Evolutionary conservation across 2,888 invertebrate species (phyloP), one percentile per base, ranked within the genome.

Genomic region (Idaea aversata): DNA sequence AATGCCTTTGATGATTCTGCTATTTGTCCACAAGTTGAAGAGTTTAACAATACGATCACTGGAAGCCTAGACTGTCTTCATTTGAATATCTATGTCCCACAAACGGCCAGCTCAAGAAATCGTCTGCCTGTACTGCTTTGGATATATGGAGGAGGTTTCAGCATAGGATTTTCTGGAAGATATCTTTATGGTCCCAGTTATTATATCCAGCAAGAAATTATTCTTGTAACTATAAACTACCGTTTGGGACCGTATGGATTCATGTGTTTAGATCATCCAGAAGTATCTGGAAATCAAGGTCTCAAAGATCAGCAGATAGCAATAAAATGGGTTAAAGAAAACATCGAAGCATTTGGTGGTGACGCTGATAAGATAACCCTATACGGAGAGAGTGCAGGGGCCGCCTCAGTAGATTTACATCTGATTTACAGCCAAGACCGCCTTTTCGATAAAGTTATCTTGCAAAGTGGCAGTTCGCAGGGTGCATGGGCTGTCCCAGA

Each of bases 261-360:
- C n/a, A 72, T 83, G 71, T 78, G 80, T 60, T 63, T 78, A 0
- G 74, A 78, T 61, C 77, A 69, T 3, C 75, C 77, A 4, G 75
- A 78, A 7, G 69, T 79, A 5, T 78, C 83, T 3, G 84, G 84
- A 5, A 84, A 83, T 65, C 81, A 82, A 70, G 83, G 83, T 5
- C 64, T 83, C 2, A 83, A 81, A 66, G 83, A 83, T 60, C 80
- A 80, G 61, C 35, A 72, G 0, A 57, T 77, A 35, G 83, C 80
- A 5, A 60, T 84, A 6, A 70, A 74, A 61, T 84, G 84, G 84
- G 64, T 83, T 3, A 76, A 79, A 47, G 70, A 76, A 3, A 80
- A 84, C 64, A 83, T 83, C 15, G 74, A 63, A 10, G 59, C 71
- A 34, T 83, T 83, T 57, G 79, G 82, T 3, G 83, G 82, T 0